phyloP scores from a whole-genome alignment of 2,888 invertebrate genomes.

The Xestobium rufovillosum region DNA sequence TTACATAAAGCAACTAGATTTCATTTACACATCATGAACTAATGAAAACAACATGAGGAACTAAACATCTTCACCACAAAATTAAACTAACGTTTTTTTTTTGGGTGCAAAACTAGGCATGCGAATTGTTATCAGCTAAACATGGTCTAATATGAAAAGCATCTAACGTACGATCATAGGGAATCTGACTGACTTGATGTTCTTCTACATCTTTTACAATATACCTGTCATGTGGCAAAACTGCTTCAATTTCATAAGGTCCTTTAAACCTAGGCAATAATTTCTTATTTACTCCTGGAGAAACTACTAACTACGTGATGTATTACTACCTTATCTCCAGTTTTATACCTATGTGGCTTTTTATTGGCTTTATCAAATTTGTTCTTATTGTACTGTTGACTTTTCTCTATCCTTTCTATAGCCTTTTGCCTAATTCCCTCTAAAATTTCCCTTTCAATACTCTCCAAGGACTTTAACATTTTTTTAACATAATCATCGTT shows the following conservation, averaged over 20 bases:
- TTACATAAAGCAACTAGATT: too few species aligned
- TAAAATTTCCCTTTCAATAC: conserved; percentile 21
- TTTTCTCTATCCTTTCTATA: conserved; percentile 18
- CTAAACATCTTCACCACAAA: too few species aligned
- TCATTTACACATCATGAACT: too few species aligned
- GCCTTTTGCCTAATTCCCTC: conserved; percentile 16
- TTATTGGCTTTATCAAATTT: conserved; percentile 28
- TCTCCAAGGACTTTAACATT: conserved; percentile 12
- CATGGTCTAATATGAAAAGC: too few species aligned
- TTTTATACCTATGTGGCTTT: conserved; percentile 16
- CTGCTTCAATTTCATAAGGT: conserved; percentile 20
- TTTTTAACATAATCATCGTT: conserved; percentile 21
- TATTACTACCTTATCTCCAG: conserved; percentile 24
- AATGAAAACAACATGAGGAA: too few species aligned
- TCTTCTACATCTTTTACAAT: conserved; percentile 23
- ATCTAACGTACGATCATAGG: too few species aligned
- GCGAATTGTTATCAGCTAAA: too few species aligned
- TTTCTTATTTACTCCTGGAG: conserved; percentile 24
- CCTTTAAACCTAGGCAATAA: conserved; percentile 24
- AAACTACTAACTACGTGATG: conserved; percentile 21
- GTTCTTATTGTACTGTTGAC: conserved; percentile 24
- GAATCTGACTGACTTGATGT: conserved; percentile 22
- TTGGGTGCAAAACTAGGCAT: too few species aligned
- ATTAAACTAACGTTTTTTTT: too few species aligned
- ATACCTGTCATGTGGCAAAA: conserved; percentile 22